Base-by-base conservation (phyloP, 2,888 invertebrate genomes). In the Trichogramma evanescens region DNA sequence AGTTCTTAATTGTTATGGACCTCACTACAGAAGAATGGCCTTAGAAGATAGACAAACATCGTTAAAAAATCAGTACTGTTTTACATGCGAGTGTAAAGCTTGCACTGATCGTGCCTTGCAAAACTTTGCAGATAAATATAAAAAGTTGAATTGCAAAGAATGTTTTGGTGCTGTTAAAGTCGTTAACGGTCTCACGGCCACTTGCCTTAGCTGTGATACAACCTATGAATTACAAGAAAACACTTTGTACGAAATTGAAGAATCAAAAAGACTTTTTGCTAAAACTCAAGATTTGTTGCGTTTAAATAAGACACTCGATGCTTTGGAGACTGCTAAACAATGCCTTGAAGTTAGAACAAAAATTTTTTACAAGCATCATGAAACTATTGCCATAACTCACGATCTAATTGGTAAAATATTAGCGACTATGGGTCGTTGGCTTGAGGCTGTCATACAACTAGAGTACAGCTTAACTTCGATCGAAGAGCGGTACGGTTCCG, bases 1-100 rank as follows among this genome's bases (percentile, higher is more conserved):
- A 80, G 83, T 96, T 64, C 84, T 83, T 66, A 94, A 94, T 78
- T 93, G 93, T 73, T 95, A 95, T 77, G 91, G 85, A 7, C 87
- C 89, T 53, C 88, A 91, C 75, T 88, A 83, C 65, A 83, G 85
- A 45, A 82, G 86, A 59, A 85, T 86, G 80, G 73, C 81, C 1
- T 80, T 80, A 42, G 72, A 80, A 4, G 82, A 85, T 13, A 82
- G 95, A 1, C 84, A 86, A 62, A 76, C 82, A 13, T 78, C 81
- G 5, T 81, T 95, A 42, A 74, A 80, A 57, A 80, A 82, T 13
- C 89, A 89, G 70, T 95, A 94, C 78, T 83, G 84, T 74, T 95
- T 96, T 78, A 78, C 79, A 0, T 96, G 95, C 76, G 72, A 79
- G 51, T 96, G 95, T 74, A 70, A 77, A 5, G 84, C 87, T 43